Conservation (phyloP, 2,888 invertebrate genomes). For the Ophonus ardosiacus region DNA sequence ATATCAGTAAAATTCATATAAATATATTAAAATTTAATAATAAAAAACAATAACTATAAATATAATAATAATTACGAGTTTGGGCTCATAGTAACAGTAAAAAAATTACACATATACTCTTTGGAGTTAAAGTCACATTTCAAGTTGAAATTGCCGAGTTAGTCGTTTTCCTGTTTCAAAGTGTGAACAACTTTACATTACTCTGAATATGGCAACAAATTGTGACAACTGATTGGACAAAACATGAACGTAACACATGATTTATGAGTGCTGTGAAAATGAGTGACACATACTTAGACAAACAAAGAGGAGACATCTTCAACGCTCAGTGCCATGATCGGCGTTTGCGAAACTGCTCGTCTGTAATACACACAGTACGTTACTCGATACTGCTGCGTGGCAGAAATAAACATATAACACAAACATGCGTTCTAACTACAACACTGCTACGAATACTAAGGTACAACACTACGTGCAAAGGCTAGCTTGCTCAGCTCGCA, state of each 20-base stretch:
- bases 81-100: no score
- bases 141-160: neutral
- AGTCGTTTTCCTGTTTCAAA: neutral
- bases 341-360: constrained; percentile 58
- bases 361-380: constrained; percentile 57
- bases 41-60: no score
- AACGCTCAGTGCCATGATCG: constrained; percentile 62
- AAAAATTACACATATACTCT: neutral
- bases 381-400: constrained; percentile 23
- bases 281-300: constrained; percentile 63
- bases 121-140: neutral
- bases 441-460: neutral
- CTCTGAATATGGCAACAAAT: constrained; percentile 42
- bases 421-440: constrained; percentile 29
- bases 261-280: constrained; percentile 44
- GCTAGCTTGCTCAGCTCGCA: neutral
- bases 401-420: constrained; percentile 3
- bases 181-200: constrained; percentile 10
- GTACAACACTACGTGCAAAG: constrained; percentile 4
- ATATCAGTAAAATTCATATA: no score
- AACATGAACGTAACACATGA: constrained; percentile 29
- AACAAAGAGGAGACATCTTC: constrained; percentile 55
- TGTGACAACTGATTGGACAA: neutral
- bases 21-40: no score
- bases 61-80: no score